Evolutionary conservation across 2,888 invertebrate genomes (phyloP).

Genomic region (Holacanthella duospinosa): DNA sequence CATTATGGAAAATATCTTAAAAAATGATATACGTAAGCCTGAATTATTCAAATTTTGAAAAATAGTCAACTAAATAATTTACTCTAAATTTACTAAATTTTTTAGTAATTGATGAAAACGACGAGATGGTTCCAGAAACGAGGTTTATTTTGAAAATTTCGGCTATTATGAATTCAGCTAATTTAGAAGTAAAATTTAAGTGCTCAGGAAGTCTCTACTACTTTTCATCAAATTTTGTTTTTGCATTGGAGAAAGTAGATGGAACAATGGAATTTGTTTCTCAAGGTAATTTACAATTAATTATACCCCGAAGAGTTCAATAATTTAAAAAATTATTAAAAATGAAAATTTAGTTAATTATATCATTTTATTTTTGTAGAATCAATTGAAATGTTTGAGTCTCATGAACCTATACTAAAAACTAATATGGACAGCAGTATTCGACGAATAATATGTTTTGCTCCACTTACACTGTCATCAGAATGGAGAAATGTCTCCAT

Average conservation of each 20-base stretch:
- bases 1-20: conserved; percentile 26
- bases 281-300: too few relatives aligned
- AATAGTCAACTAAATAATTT: background rate
- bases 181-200: conserved; percentile 20
- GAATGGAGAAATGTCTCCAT: conserved; percentile 30
- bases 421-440: conserved; percentile 18
- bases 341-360: too few relatives aligned
- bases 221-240: conserved; percentile 32
- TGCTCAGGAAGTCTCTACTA: conserved; percentile 32
- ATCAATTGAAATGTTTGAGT: conserved; percentile 23
- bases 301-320: too few relatives aligned
- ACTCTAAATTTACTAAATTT: background rate
- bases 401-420: conserved; percentile 27
- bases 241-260: conserved; percentile 30
- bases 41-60: background rate
- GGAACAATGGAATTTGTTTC: conserved; percentile 27
- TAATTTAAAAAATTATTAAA: too few relatives aligned
- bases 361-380: conserved; percentile 19
- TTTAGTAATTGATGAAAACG: background rate
- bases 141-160: conserved; percentile 27
- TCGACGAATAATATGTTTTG: conserved; percentile 28
- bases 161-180: conserved; percentile 10
- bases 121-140: conserved; percentile 17
- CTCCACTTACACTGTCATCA: conserved; percentile 26
- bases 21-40: conserved; percentile 19